These are phyloP conservation scores for Hypotaenidia okinawae DNA, from an alignment of 2,797 vertebrate genomes.

Conservation along the genomic window DNA sequence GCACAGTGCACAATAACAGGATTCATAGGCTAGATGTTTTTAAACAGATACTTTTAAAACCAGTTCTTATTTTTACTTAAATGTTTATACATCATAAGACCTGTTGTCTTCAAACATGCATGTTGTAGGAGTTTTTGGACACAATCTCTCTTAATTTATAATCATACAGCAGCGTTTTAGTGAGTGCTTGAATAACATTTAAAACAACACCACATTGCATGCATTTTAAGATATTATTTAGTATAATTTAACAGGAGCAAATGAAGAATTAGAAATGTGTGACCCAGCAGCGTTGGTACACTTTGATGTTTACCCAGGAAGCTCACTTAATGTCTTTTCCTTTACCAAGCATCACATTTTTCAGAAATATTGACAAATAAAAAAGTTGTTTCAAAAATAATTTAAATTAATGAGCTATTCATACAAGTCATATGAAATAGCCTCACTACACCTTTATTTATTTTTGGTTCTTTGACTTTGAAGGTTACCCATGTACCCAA, in stretches of 20 bases:
- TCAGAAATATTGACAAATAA: not conserved
- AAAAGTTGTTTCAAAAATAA: not conserved
- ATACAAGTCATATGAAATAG: not conserved
- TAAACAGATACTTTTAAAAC: not conserved
- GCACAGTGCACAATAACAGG: not conserved
- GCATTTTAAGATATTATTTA: not conserved
- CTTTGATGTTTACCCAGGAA: not conserved
- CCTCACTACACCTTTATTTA: not conserved
- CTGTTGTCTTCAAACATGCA: not conserved
- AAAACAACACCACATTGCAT: not conserved
- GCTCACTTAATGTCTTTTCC: not conserved
- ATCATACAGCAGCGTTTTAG: not conserved
- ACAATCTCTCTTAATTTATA: not conserved
- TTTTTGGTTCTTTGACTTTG: not conserved
- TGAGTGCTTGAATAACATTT: not conserved
- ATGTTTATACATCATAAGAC: slow-evolving; percentile 14
- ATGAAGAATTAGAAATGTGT: not conserved
- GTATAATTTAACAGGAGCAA: not conserved
- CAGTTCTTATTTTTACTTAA: slow-evolving; percentile 1
- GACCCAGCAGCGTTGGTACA: not conserved
- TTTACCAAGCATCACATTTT: not conserved
- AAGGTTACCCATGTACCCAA: not conserved
- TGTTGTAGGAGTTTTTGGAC: slow-evolving; percentile 8
- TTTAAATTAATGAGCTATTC: not conserved
- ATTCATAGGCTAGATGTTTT: not conserved